Percentiles rank a stretch among this genome's conserved stretches.
Evolutionary conservation across 1,140 invertebrate genomes (phyloP).

Genomic region (Drosophila subobscura): DNA sequence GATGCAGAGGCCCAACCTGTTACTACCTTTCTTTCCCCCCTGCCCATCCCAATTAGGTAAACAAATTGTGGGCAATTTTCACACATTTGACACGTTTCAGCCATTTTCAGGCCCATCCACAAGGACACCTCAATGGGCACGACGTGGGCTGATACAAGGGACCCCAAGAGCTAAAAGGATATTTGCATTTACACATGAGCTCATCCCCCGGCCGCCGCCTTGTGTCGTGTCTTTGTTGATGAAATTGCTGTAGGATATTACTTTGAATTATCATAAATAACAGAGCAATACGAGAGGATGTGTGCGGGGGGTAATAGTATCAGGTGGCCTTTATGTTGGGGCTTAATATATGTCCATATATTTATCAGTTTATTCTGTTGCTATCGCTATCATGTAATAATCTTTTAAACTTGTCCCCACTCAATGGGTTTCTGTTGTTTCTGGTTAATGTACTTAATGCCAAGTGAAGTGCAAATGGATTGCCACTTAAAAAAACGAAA

Average conservation of each 20-base stretch:
- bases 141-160: neutral
- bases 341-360: constrained; percentile 7
- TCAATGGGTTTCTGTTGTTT: constrained; percentile 40
- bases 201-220: constrained; percentile 18
- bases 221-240: constrained; percentile 66
- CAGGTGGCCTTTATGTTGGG: constrained; percentile 46
- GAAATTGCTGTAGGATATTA: constrained; percentile 80
- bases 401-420: constrained; percentile 15
- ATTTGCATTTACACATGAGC: constrained; percentile 61
- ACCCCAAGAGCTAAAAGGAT: constrained; percentile 42
- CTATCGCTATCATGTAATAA: neutral
- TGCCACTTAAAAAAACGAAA: constrained; percentile 39
- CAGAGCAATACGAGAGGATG: constrained; percentile 52
- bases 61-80: constrained; percentile 71
- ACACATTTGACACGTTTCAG: constrained; percentile 75
- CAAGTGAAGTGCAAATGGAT: constrained; percentile 12
- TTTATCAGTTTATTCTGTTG: constrained; percentile 55
- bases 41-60: constrained; percentile 61
- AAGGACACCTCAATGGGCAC: constrained; percentile 2
- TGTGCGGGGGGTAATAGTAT: constrained; percentile 42
- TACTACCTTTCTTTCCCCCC: constrained; percentile 4
- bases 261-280: constrained; percentile 82
- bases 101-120: constrained; percentile 43
- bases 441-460: constrained; percentile 31
- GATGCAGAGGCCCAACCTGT: neutral